Conservation (phyloP, 1,140 invertebrate species). For the Apis dorsata region DNA sequence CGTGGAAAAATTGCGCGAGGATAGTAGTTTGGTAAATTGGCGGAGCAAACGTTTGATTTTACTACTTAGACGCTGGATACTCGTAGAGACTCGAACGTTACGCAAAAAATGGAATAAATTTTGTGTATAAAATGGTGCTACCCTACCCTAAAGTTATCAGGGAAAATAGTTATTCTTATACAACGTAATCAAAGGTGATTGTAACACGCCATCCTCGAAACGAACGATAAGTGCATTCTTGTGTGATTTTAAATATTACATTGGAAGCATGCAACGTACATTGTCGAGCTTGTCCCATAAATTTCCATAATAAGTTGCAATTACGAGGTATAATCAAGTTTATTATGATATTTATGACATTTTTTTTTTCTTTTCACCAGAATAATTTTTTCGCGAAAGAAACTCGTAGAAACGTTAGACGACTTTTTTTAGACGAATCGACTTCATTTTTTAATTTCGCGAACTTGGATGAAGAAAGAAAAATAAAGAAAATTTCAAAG, state of each 20-base stretch:
- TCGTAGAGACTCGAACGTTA: not conserved
- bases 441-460: not conserved
- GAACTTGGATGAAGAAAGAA: not conserved
- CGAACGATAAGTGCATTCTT: not conserved
- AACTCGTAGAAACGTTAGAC: too few species aligned
- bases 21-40: not conserved
- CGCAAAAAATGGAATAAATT: not conserved
- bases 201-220: not conserved
- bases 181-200: not conserved
- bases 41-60: not conserved
- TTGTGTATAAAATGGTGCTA: too few species aligned
- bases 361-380: too few species aligned
- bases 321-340: not conserved
- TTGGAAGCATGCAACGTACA: not conserved
- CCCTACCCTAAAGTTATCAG: not conserved
- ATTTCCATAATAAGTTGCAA: not conserved
- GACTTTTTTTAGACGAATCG: slow-evolving; percentile 1
- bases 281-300: not conserved
- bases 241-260: not conserved
- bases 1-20: not conserved
- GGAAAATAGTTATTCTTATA: not conserved
- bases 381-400: too few species aligned
- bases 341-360: too few species aligned
- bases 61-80: not conserved
- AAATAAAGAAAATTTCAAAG: not conserved